Evolutionary conservation across 2,888 invertebrate species (phyloP), one percentile per base, ranked within the genome.

Genomic region (Crossocerus cetratus): DNA sequence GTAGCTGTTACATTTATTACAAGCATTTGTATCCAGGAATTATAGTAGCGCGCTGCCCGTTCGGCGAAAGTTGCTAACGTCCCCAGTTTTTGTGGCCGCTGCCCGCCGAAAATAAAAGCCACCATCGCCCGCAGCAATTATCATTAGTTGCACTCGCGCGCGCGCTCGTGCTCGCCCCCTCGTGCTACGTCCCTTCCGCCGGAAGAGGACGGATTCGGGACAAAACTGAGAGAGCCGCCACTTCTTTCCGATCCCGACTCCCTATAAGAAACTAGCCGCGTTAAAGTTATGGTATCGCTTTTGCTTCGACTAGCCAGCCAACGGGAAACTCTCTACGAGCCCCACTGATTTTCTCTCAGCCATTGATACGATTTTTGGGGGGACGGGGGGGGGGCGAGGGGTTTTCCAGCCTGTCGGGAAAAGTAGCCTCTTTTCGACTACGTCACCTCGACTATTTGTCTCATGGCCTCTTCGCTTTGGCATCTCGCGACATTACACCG

Each of bases 71-170:
- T 69, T 69, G 72, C 60, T 56, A 80, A 72, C 74, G 86, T 85
- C 79, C 78, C 21, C 74, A 70, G 74, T 86, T 87, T 85, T 86
- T 87, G 81, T 73, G 58, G 72, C 80, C 81, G 83, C 79, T 79
- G 77, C 78, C 79, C 77, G 72, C 82, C 84, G 83, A 81, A 85
- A 81, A 81, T 83, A 83, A 85, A 87, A 87, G 84, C 84, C 80
- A 84, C 81, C 84, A 81, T 69, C 75, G 32, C 64, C 54, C 74
- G 69, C 61, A 72, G 87, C 87, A 88, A 88, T 88, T 88, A 88
- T 88, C 88, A 86, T 88, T 88, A 88, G 88, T 84, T 82, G 84
- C 83, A 82, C 81, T 82, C 78, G 83, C 82, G 79, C 65, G 63
- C 66, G 74, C 68, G 43, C 43, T 8, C 43, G 5, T 8, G 43